Percentiles rank a stretch among this genome's conserved stretches.
Conservation (phyloP, 1,140 invertebrate species). For the Atta cephalotes region DNA sequence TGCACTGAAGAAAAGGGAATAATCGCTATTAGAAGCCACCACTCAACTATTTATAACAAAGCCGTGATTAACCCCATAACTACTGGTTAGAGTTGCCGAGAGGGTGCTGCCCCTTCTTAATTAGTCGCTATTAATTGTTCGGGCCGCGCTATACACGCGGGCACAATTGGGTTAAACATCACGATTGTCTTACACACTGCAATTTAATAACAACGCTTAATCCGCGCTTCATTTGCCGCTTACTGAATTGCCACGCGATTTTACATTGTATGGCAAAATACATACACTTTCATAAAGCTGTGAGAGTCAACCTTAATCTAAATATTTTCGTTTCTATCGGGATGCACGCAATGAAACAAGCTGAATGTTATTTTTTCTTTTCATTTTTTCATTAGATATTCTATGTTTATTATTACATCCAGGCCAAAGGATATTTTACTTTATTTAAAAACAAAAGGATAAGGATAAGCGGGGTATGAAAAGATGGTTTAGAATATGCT, state of each 20-base stretch:
- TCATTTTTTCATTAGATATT: neutral
- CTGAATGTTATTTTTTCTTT: neutral
- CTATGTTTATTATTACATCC: neutral
- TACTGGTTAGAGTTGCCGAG: conserved; percentile 19
- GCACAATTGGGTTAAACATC: conserved; percentile 71
- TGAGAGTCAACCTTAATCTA: neutral
- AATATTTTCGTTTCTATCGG: neutral
- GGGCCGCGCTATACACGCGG: conserved; percentile 5
- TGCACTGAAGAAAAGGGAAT: conserved; percentile 45
- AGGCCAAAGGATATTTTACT: no score
- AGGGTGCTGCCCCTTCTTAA: conserved; percentile 66
- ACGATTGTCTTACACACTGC: conserved; percentile 66
- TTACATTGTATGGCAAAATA: conserved; percentile 15
- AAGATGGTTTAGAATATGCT: no score
- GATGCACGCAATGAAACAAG: conserved; percentile 17
- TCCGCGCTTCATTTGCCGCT: conserved; percentile 40
- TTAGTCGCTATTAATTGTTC: conserved; percentile 73
- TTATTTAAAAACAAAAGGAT: no score
- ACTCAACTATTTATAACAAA: conserved; percentile 66
- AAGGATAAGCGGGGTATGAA: no score
- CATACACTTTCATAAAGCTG: conserved; percentile 24
- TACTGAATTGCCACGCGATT: conserved; percentile 6
- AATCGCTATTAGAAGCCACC: conserved; percentile 66
- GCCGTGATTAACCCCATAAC: conserved; percentile 62
- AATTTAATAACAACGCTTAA: conserved; percentile 70